Base-by-base conservation (phyloP, 2,888 invertebrate species). In the Polydesmus complanatus region DNA sequence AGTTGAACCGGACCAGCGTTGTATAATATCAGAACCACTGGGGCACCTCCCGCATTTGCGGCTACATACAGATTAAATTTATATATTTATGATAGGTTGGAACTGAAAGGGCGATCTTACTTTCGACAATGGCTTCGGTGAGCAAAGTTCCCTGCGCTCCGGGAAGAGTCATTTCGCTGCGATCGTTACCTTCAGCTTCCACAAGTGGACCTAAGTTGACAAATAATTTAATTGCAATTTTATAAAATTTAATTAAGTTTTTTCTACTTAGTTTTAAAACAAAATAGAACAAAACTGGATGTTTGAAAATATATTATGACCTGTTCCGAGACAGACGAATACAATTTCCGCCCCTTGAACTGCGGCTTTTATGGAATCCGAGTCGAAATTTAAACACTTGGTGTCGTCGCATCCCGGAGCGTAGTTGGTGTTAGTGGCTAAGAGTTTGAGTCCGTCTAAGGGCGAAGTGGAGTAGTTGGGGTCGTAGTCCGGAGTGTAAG, bases 261-360 rank as follows among this genome's bases (percentile, higher is more conserved):
- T n/a, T n/a, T 37, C 37, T 14, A 37, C 37, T 37, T 5, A 8
- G 5, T 37, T 37, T 37, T 37, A 37, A 37, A 37, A 14, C 37
- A 37, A 14, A 8, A 37, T 37, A 37, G 37, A 37, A n/a, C n/a
- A n/a, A n/a, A n/a, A n/a, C n/a, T n/a, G n/a, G n/a, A n/a, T n/a
- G n/a, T n/a, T n/a, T n/a, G n/a, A n/a, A 37, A 14, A 8, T 37
- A 8, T 37, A 18, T 21, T 5, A 5, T 53, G 26, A 61, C 61
- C 61, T 25, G 62, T 60, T 55, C 62, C 62, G 18, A 62, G 47
- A 37, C 62, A 62, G 19, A 62, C 56, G 23, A 62, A 54, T 27
- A 62, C 52, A 19, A 62, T 27, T 37, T 60, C 56, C 18, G 60
- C 25, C 19, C 27, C 48, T 11, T 27, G 8, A 18, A 60, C 27